Evolutionary conservation across 2,113 vertebrate species (phyloP), one percentile per base, ranked within the genome.

Genomic region (Trogon melanurus): DNA sequence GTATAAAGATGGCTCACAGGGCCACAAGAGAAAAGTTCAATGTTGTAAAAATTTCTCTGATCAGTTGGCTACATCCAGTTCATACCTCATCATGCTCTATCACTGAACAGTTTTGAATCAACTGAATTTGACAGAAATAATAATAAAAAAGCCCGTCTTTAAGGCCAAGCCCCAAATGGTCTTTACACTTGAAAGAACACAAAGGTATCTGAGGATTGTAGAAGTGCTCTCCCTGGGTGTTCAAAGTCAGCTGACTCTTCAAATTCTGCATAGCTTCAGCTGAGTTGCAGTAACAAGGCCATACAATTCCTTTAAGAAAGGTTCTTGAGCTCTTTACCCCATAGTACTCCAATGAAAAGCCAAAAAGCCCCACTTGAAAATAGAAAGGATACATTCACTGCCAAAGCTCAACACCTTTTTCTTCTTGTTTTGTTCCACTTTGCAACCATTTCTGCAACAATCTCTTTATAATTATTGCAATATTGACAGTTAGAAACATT

Each of bases 331-430:
- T 60, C 32, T 83, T 66, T 21, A 50, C 27, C 61, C 20, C 23
- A 60, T 0, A 56, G 32, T 12, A 48, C 17, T 51, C 56, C 27
- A 47, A 3, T 5, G 2, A 44, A 44, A 5, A 14, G 8, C 10
- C 13, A 82, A 61, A 27, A 29, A 41, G 0, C 4, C 16, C 7
- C 9, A 19, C 16, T 14, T 54, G 26, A 41, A 50, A 50, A 79
- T 3, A 38, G 7, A 30, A n/a, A 4, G 74, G 3, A 47, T 3
- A 12, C 0, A 29, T 1, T 57, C 16, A 27, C 32, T 26, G 20
- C 21, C 2, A 0, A 34, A 80, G 14, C 29, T 58, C 45, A 89
- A 23, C 13, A 36, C 1, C 1, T 0, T 1, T 51, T 66, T 88
- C 65, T 23, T 5, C 41, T 41, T 41, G 9, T 23, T 85, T 64